A percentile compares a stretch with the other conserved stretches of the same genome.
These are phyloP conservation scores for Apis cerana DNA, from an alignment of 1,140 invertebrate species.

Conservation along the genomic window DNA sequence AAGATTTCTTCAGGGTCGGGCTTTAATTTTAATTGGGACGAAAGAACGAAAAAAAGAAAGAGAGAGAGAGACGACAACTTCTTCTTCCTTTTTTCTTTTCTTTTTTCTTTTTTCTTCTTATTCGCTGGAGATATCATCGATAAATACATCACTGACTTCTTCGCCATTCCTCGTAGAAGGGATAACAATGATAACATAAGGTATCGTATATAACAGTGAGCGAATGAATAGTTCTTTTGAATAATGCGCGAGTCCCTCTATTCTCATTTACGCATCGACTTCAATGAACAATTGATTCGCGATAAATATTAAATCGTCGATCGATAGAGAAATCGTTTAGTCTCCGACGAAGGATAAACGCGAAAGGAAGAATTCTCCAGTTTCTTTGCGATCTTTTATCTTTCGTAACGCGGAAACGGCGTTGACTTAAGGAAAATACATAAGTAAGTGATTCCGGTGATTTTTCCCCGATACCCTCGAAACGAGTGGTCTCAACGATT, in stretches of 20 bases:
- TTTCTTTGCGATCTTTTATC: neutral
- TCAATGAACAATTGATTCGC: neutral
- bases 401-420: neutral
- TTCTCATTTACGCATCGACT: neutral
- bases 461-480: no score
- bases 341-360: neutral
- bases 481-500: no score
- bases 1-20: neutral
- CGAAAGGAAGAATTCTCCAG: neutral
- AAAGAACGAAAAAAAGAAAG: no score
- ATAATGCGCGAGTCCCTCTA: neutral
- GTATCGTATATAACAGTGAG: neutral
- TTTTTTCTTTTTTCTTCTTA: no score
- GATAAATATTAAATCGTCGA: neutral
- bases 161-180: neutral
- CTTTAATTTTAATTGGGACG: neutral
- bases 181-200: slow-evolving; percentile 4
- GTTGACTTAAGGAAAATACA: neutral
- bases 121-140: neutral
- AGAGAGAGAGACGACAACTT: neutral
- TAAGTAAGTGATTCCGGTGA: neutral
- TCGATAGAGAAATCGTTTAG: neutral
- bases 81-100: neutral
- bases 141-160: neutral
- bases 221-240: neutral